Conservation (phyloP, 2,888 invertebrate genomes). For the Chrysolina americana region DNA sequence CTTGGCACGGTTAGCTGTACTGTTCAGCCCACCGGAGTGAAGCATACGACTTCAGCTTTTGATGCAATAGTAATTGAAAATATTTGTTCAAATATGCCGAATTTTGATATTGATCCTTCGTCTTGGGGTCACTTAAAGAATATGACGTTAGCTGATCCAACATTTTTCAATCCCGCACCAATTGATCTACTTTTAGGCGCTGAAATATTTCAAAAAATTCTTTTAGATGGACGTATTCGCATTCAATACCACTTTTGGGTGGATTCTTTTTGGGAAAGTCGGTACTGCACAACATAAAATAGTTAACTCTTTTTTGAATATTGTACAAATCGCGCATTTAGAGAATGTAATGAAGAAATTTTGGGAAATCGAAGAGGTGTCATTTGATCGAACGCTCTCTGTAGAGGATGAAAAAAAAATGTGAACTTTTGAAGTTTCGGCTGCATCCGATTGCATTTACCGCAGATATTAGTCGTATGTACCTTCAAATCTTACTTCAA, state of each 20-base stretch:
- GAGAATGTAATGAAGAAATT: slow-evolving; percentile 4
- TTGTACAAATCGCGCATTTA: background rate
- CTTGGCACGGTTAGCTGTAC: slow-evolving; percentile 20
- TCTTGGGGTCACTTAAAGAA: slow-evolving; percentile 19
- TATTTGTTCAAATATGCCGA: slow-evolving; percentile 22
- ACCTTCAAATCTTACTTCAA: too few species aligned
- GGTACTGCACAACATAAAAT: background rate
- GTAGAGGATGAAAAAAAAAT: too few species aligned
- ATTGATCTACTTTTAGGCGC: too few species aligned
- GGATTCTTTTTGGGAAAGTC: slow-evolving; percentile 21
- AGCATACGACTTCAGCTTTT: background rate
- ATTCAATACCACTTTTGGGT: slow-evolving; percentile 19
- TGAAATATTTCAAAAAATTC: slow-evolving; percentile 14
- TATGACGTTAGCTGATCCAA: slow-evolving; percentile 22
- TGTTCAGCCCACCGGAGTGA: background rate
- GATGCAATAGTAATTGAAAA: too few species aligned
- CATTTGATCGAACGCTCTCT: background rate
- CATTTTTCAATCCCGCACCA: slow-evolving; percentile 16
- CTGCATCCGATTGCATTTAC: too few species aligned
- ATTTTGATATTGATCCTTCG: slow-evolving; percentile 14
- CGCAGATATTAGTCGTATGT: too few species aligned
- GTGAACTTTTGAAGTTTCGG: too few species aligned
- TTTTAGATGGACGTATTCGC: slow-evolving; percentile 21
- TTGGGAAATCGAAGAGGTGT: background rate
- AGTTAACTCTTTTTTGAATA: too few species aligned